These are phyloP conservation scores for Gastrophryne carolinensis DNA, from an alignment of 2,797 vertebrate species.

Conservation along the genomic window DNA sequence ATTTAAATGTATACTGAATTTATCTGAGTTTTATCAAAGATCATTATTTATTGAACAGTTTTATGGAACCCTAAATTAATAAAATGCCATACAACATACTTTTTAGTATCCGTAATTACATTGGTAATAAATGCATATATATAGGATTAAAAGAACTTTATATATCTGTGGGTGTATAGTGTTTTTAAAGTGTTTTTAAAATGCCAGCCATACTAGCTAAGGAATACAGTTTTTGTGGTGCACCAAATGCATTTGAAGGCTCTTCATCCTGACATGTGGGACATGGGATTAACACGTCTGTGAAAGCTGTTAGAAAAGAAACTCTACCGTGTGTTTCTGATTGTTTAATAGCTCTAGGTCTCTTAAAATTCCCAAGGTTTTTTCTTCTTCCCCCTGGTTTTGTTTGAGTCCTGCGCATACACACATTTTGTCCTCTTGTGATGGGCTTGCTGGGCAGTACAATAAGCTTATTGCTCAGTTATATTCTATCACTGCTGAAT, in stretches of 20 bases:
- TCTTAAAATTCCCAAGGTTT: slow-evolving; percentile 19
- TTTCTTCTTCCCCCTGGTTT: slow-evolving; percentile 2
- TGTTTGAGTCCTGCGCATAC: neutral
- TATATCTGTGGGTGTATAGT: no score
- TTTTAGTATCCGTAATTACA: no score
- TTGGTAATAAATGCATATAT: no score
- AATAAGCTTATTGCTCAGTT: slow-evolving; percentile 64
- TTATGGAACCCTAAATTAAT: no score
- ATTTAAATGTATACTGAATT: no score
- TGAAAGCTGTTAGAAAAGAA: slow-evolving; percentile 50
- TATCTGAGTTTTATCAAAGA: no score
- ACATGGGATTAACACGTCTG: slow-evolving; percentile 50
- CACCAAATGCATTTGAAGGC: slow-evolving; percentile 8
- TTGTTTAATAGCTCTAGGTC: slow-evolving; percentile 40
- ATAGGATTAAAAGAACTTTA: no score
- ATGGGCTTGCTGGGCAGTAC: slow-evolving; percentile 56
- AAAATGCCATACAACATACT: no score
- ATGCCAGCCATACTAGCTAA: neutral
- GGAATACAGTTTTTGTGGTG: no score
- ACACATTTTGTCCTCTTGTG: slow-evolving; percentile 20
- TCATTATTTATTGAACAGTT: no score
- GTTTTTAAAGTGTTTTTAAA: neutral
- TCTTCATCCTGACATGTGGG: slow-evolving; percentile 45
- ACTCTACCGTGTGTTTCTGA: slow-evolving; percentile 49
- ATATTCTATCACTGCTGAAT: slow-evolving; percentile 60